Evolutionary conservation across 2,888 invertebrate species (phyloP).

Genomic region (Drosophila glabriapex): DNA sequence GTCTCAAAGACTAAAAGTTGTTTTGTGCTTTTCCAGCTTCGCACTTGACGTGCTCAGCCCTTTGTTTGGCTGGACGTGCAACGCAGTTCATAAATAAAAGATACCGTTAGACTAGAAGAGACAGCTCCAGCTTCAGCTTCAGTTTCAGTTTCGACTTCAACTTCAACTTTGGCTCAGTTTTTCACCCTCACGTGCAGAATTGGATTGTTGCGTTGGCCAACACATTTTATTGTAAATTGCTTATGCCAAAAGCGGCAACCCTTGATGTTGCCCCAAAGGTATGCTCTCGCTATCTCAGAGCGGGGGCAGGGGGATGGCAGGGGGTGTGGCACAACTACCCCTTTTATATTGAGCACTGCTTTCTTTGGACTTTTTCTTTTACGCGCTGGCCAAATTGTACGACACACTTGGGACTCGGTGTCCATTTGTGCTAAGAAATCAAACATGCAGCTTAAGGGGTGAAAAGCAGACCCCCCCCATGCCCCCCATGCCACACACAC

Average conservation of each 20-base stretch:
- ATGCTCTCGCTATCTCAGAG: slow-evolving; percentile 17
- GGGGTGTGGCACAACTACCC: slow-evolving; percentile 4
- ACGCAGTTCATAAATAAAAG: slow-evolving; percentile 75
- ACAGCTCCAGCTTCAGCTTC: not conserved
- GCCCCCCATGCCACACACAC: slow-evolving; percentile 24
- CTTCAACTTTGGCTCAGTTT: not conserved
- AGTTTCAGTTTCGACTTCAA: not conserved
- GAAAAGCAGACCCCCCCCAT: not conserved
- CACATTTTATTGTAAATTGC: slow-evolving; percentile 79
- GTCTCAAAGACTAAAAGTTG: not conserved
- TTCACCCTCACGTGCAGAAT: slow-evolving; percentile 45
- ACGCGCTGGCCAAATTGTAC: slow-evolving; percentile 66
- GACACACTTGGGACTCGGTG: slow-evolving; percentile 67
- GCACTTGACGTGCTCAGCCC: slow-evolving; percentile 30
- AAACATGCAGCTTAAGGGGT: slow-evolving; percentile 70
- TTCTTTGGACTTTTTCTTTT: slow-evolving; percentile 31
- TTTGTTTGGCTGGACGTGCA: slow-evolving; percentile 24
- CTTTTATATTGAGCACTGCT: slow-evolving; percentile 50
- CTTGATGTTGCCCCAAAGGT: slow-evolving; percentile 63
- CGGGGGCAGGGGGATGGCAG: not conserved
- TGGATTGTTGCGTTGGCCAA: slow-evolving; percentile 54
- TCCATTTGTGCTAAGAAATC: slow-evolving; percentile 66
- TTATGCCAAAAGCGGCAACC: slow-evolving; percentile 66
- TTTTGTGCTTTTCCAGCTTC: not conserved
- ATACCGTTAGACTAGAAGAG: slow-evolving; percentile 32